Conservation (phyloP, 2,888 invertebrate species). For the Chrysina gloriosa region DNA sequence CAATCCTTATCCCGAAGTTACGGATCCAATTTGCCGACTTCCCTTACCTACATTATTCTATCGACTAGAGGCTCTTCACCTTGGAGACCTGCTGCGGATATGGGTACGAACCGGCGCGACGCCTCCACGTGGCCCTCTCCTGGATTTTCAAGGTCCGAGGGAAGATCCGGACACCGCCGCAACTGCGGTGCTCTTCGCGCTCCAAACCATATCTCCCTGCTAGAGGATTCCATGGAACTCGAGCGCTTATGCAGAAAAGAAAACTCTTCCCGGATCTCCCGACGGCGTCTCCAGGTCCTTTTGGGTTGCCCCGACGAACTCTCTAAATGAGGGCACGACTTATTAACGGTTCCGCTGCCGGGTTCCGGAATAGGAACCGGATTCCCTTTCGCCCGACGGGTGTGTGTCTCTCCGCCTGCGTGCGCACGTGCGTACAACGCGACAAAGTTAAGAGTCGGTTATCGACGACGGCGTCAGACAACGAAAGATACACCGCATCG, state of each 20-base stretch:
- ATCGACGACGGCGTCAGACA: no score
- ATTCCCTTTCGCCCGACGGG: conserved; percentile 69
- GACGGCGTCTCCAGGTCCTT: conserved; percentile 70
- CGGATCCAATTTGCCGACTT: no score
- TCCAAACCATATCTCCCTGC: conserved; percentile 47
- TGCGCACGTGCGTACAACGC: no score
- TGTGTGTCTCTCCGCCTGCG: conserved; percentile 57
- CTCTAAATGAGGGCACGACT: conserved; percentile 64
- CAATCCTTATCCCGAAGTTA: no score
- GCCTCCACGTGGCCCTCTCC: no score
- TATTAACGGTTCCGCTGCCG: conserved; percentile 63
- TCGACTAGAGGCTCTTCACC: conserved; percentile 32
- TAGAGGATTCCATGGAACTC: no score
- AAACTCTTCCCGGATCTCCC: conserved; percentile 68
- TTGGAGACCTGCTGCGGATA: no score
- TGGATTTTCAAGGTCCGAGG: conserved; percentile 72
- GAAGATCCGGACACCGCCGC: conserved; percentile 61
- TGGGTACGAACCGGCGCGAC: no score
- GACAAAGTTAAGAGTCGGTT: no score
- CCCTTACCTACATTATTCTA: conserved; percentile 33
- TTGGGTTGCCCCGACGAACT: conserved; percentile 67
- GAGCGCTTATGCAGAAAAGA: conserved; percentile 68
- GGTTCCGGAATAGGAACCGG: conserved; percentile 72
- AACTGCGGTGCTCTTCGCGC: conserved; percentile 48
- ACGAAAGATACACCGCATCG: conserved; percentile 32